phyloP scores from a whole-genome alignment of 2,888 invertebrate genomes.

The Epiblema foenella region DNA sequence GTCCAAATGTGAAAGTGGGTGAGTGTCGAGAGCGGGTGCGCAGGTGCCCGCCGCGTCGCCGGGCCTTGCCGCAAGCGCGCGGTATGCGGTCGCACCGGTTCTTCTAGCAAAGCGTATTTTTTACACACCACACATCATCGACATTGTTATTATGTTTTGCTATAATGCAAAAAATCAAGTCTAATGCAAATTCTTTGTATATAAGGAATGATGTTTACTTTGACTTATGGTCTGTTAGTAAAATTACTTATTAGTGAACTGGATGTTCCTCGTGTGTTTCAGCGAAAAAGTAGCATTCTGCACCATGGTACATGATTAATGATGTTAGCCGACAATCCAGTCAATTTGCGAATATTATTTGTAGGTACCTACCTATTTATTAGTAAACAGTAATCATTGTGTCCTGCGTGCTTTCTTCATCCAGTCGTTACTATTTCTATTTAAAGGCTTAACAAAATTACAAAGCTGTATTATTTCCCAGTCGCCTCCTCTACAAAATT shows the following conservation, averaged over 20 bases:
- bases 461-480: constrained; percentile 1
- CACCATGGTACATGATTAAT: too few relatives aligned
- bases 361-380: too few relatives aligned
- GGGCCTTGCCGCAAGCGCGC: constrained; percentile 79
- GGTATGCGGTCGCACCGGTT: constrained; percentile 84
- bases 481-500: constrained; percentile 8
- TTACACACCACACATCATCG: constrained; percentile 81
- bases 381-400: neutral
- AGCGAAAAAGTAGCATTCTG: neutral
- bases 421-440: neutral
- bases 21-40: constrained; percentile 53
- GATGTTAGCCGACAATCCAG: too few relatives aligned
- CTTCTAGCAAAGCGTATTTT: constrained; percentile 82
- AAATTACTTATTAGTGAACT: neutral
- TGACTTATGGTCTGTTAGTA: constrained; percentile 16
- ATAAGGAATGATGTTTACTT: constrained; percentile 27
- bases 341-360: too few relatives aligned
- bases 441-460: neutral
- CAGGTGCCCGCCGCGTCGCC: constrained; percentile 60
- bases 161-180: constrained; percentile 73
- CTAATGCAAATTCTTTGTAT: constrained; percentile 53
- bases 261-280: neutral
- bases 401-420: neutral
- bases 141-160: constrained; percentile 82
- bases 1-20: constrained; percentile 69